Evolutionary conservation across 37 sponge, comb jelly and placozoan species (phyloP), one percentile per base, ranked within the genome.

Genomic region (Beroe ovata): DNA sequence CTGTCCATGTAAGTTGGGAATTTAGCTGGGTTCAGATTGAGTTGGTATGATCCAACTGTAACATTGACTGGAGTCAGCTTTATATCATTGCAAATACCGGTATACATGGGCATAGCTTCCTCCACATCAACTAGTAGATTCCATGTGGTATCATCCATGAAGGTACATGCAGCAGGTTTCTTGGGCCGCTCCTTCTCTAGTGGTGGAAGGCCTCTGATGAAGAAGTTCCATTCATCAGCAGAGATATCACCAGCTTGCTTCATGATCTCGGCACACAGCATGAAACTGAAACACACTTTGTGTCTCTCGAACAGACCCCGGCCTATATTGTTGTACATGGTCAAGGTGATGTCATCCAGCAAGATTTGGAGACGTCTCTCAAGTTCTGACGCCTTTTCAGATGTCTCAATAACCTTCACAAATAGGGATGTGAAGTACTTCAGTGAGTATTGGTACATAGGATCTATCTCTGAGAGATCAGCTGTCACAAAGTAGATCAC

Each of bases 381-480:
- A 0, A 98, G 91, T 39, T 94, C 96, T 0, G 88, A 37, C 0
- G 95, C 92, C 62, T 92, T 92, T 61, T 94, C 95, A 81, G 96
- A 95, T 40, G 90, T 93, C 91, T 98, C 96, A 60, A 98, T 98
- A 59, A 97, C 96, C 22, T 40, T 60, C 38, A 94, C 96, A 90
- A 98, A 98, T 3, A 77, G 84, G 33, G 84, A 77, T 36, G 89
- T 95, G 93, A 99, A 99, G 71, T 96, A 99, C 89, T 99, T 96
- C 39, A 99, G 94, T 20, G 99, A 99, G 93, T 92, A 99, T 89
- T 99, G 99, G 92, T 99, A 99, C 99, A 99, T 99, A 0, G 99
- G 96, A 72, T 99, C 99, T 8, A 99, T 92, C 60, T 96, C 96
- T 40, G 95, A 94, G 88, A 99, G 90, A 0, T 90, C 92, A 18